Evolutionary conservation across 2,888 invertebrate species (phyloP), one percentile per base, ranked within the genome.

Genomic region (Callosobruchus maculatus): DNA sequence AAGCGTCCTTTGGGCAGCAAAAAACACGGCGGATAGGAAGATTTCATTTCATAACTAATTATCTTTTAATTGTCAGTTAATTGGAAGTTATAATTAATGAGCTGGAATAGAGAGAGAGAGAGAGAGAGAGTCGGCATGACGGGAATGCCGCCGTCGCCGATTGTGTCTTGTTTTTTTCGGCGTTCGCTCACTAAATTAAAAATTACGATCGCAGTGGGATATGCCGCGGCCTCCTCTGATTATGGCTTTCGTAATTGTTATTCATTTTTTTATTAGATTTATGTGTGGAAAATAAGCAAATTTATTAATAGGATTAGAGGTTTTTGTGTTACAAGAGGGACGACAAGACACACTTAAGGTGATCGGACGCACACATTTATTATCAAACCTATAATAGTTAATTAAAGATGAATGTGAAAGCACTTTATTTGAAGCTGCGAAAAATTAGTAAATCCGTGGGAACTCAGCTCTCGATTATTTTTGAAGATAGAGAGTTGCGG

Each of bases 31-130:
- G 49, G 49, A 49, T 49, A 49, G 9, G 49, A 76, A 75, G 74
- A 78, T 77, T 77, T 74, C 73, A 78, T 76, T 78, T 79, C 78
- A 78, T 77, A 77, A 78, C 81, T 82, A 82, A 82, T 82, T 81
- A 81, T 79, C 74, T 71, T 77, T 79, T 80, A 80, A 81, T 81
- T 80, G 79, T 74, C 74, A 77, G 78, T 79, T 80, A 78, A 80
- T 80, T 81, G 78, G 75, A 75, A 76, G 71, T 70, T 71, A 74
- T 73, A 75, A 78, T 77, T 79, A 76, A 78, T 79, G 72, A 77
- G 76, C 76, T 71, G 68, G 18, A 49, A 49, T 49, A 49, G 49
- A 49, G 49, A 30, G 30, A 30, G 9, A 30, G 30, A 30, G 30
- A 30, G 30, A 30, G 3, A 30, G 30, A 49, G 49, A 49, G 26